Evolutionary conservation across 2,888 invertebrate species (phyloP).

Genomic region (Aelia acuminata): DNA sequence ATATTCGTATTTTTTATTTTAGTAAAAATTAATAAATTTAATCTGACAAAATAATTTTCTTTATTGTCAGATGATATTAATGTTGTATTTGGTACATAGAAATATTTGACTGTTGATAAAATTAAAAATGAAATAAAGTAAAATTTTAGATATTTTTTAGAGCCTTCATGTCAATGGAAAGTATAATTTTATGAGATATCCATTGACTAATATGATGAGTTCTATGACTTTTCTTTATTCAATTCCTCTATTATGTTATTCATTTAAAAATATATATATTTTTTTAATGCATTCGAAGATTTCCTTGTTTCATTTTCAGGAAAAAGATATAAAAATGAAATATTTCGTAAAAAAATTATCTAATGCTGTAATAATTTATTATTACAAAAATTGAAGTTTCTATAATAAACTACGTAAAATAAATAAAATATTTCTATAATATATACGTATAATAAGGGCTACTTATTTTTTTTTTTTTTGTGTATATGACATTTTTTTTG

Average conservation of each 20-base stretch:
- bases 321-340: neutral
- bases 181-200: conserved; percentile 32
- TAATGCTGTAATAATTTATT: neutral
- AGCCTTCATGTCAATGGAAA: conserved; percentile 8
- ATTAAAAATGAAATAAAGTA: neutral
- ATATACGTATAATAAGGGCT: no score
- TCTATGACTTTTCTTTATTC: neutral
- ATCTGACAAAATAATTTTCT: conserved; percentile 6
- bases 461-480: no score
- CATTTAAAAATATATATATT: no score
- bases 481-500: no score
- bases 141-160: neutral
- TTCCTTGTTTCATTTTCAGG: neutral
- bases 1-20: neutral
- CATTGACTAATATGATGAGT: neutral
- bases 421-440: no score
- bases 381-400: no score
- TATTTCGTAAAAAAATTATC: neutral
- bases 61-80: neutral
- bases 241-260: neutral
- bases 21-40: neutral
- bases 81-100: neutral
- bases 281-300: neutral
- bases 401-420: no score
- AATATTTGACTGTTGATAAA: neutral